Evolutionary conservation across 2,888 invertebrate species (phyloP), one percentile per base, ranked within the genome.

Genomic region (Diaprepes abbreviatus): DNA sequence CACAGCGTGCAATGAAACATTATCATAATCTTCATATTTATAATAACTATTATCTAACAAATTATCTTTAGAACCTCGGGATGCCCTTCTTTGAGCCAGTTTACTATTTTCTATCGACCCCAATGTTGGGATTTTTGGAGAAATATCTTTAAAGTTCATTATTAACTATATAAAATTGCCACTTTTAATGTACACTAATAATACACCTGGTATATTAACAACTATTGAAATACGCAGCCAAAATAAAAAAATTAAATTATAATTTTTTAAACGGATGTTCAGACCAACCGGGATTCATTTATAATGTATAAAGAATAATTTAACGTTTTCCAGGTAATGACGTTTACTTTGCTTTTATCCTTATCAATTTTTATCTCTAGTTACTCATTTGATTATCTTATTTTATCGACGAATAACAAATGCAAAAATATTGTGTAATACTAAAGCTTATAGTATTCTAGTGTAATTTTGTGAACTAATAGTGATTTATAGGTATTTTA

Each of bases 61-160:
- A 45, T 75, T 68, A 24, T 64, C 69, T 33, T 63, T 63, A 0
- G 55, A 63, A 31, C 58, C 69, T 68, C 70, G 77, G 7, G 81
- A 80, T 1, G 79, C 79, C 35, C 83, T 71, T 62, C 82, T 74
- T 71, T 78, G 78, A 64, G 78, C 80, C 35, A 83, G 68, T 12
- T 60, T 63, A 75, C 83, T 83, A 55, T 77, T 66, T 10, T 71
- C 73, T 31, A 82, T 69, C 12, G 77, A 65, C 19, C 79, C 79
- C 48, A 83, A 73, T 12, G 71, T 62, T 3, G 83, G 83, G 14
- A 83, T 75, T 43, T 70, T 71, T 3, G 83, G 83, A 31, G 83
- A 83, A 58, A 65, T 55, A 73, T 83, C 81, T 74, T 79, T 79
- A 58, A 17, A 16, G 45, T 50, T 67, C 63, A 63, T 67, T 16